These are phyloP conservation scores for Prionace glauca DNA, from an alignment of 2,797 vertebrate species.

Conservation along the genomic window DNA sequence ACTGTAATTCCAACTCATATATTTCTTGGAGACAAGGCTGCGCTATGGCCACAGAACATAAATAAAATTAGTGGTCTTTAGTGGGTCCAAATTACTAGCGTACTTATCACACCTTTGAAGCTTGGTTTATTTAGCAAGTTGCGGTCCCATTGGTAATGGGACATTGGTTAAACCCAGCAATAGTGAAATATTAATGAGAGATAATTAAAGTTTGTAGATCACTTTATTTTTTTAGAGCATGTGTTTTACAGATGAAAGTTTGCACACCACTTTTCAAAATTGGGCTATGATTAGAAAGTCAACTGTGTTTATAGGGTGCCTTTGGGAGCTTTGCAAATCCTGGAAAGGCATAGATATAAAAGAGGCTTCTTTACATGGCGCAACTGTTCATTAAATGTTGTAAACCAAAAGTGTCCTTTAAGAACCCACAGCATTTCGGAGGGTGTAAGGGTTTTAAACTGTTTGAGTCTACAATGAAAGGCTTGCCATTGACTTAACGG, in stretches of 20 bases:
- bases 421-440: neutral
- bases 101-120: slow-evolving; percentile 24
- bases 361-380: neutral
- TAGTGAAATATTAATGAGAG: neutral
- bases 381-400: slow-evolving; percentile 5
- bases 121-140: neutral
- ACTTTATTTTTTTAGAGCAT: neutral
- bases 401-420: neutral
- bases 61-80: neutral
- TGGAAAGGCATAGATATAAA: neutral
- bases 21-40: neutral
- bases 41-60: neutral
- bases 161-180: neutral
- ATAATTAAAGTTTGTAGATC: neutral
- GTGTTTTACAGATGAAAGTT: neutral
- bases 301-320: neutral
- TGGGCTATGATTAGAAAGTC: neutral
- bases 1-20: neutral
- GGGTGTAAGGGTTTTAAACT: neutral
- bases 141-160: neutral
- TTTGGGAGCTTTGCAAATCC: neutral
- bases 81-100: neutral
- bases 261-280: neutral
- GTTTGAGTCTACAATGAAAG: neutral
- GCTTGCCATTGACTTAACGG: neutral